Evolutionary conservation across 2,113 vertebrate genomes (phyloP).

Genomic region (Hylia prasina): DNA sequence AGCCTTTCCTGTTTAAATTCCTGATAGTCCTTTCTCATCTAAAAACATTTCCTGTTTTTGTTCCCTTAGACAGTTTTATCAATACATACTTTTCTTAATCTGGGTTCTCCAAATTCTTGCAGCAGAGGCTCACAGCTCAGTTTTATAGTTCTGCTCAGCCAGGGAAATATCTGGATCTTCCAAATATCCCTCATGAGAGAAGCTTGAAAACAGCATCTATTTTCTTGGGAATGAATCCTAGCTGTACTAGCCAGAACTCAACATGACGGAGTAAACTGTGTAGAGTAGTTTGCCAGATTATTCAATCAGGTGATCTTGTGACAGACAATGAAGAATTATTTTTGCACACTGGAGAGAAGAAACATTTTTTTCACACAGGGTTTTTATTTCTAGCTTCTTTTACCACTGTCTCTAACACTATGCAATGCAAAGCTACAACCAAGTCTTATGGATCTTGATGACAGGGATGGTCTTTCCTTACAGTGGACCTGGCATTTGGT

Average conservation of each 20-base stretch:
- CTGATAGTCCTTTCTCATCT: conserved; percentile 13
- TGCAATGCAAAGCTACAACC: not conserved
- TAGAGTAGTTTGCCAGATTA: not conserved
- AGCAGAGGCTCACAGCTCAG: not conserved
- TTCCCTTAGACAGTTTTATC: conserved; percentile 3
- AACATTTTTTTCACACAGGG: not conserved
- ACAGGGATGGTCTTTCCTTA: not conserved
- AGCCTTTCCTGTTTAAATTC: conserved; percentile 56
- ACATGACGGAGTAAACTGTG: not conserved
- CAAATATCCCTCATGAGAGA: not conserved
- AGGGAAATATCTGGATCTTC: not conserved
- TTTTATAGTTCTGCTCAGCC: not conserved
- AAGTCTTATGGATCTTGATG: rapidly evolving
- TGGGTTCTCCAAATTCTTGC: conserved; percentile 10
- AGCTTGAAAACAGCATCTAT: not conserved
- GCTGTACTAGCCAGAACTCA: not conserved
- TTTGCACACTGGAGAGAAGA: not conserved
- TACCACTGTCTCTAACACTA: not conserved
- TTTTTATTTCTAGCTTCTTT: not conserved
- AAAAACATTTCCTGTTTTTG: conserved; percentile 55
- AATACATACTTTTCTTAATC: conserved; percentile 27
- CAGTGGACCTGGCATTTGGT: not conserved
- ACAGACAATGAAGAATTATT: not conserved
- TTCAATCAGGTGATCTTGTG: not conserved
- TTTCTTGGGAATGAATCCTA: not conserved